Evolutionary conservation across 2,888 invertebrate genomes (phyloP).

Genomic region (Aporophyla nigra): DNA sequence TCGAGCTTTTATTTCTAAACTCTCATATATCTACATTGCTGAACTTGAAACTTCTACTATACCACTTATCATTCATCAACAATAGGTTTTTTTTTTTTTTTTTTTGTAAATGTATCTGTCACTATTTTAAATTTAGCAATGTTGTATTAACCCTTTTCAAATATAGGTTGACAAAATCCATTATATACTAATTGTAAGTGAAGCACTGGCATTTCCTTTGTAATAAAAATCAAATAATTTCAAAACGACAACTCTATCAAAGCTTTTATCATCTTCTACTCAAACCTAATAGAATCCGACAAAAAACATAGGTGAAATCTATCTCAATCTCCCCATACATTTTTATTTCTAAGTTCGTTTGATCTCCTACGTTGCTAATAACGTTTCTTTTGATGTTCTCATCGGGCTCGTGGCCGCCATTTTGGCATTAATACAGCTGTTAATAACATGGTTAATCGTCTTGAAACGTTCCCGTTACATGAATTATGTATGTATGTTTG

Average conservation of each 20-base stretch:
- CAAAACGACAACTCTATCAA: neutral
- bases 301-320: conserved; percentile 30
- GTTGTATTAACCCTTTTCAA: neutral
- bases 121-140: neutral
- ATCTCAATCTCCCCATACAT: conserved; percentile 38
- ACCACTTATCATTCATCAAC: neutral
- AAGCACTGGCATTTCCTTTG: neutral
- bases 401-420: conserved; percentile 45
- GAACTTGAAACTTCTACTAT: neutral
- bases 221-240: neutral
- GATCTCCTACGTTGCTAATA: conserved; percentile 54
- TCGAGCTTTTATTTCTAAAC: neutral
- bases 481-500: conserved; percentile 63
- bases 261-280: conserved; percentile 9
- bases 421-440: conserved; percentile 61
- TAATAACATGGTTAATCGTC: conserved; percentile 65
- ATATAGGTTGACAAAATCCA: neutral
- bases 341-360: conserved; percentile 53
- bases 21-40: too few relatives aligned
- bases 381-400: conserved; percentile 61
- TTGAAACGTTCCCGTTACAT: conserved; percentile 59
- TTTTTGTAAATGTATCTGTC: too few relatives aligned
- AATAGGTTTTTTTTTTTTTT: too few relatives aligned
- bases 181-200: neutral
- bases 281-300: conserved; percentile 34